Evolutionary conservation across 2,797 vertebrate species (phyloP).

Genomic region (Lagocephalus sceleratus): DNA sequence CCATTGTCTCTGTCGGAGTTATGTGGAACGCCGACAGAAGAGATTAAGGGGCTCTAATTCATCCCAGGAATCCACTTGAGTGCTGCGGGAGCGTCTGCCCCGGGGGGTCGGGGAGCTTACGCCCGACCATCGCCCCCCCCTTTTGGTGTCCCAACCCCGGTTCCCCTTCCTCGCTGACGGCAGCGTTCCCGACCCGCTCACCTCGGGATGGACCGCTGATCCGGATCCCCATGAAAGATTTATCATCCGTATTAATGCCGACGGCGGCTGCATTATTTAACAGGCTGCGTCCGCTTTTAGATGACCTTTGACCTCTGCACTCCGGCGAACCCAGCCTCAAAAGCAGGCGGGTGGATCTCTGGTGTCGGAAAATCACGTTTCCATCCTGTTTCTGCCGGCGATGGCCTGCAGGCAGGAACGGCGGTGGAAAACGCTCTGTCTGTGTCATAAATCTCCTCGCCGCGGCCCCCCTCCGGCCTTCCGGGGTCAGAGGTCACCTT

Average conservation of each 20-base stretch:
- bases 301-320: constrained; percentile 35
- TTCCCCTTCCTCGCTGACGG: constrained; percentile 37
- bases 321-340: no score
- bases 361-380: no score
- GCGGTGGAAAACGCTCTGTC: no score
- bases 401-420: no score
- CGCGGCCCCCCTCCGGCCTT: constrained; percentile 2
- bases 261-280: constrained; percentile 39
- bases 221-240: constrained; percentile 11
- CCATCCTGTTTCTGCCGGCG: no score
- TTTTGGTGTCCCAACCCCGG: constrained; percentile 30
- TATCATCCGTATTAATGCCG: constrained; percentile 25
- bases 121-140: constrained; percentile 12
- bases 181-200: no score
- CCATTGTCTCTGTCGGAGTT: constrained; percentile 63
- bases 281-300: background rate
- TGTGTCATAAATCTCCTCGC: constrained; percentile 49
- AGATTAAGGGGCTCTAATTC: constrained; percentile 68
- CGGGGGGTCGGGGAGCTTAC: constrained; percentile 53
- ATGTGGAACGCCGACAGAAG: constrained; percentile 53
- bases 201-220: no score
- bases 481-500: no score
- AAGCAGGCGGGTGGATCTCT: no score
- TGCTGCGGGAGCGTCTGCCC: constrained; percentile 56
- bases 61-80: constrained; percentile 70